Base-by-base conservation (phyloP, 2,888 invertebrate species). In the Cylloceria caligata region DNA sequence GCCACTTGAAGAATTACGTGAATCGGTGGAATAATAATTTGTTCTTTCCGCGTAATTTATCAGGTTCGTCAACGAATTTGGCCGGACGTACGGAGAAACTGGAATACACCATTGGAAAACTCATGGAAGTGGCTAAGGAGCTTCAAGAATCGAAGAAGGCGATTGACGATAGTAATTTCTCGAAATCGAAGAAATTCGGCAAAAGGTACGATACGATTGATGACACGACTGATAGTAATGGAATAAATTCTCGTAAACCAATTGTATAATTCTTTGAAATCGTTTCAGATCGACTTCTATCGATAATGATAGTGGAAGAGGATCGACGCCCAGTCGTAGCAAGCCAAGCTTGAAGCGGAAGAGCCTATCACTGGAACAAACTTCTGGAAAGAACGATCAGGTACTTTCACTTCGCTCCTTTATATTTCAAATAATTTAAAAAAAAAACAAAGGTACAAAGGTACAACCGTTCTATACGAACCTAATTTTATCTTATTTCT, bases 321-420 rank as follows among this genome's bases (percentile, higher is more conserved):
- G 93, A 60, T 91, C 91, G 73, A 88, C 93, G 3, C 86, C 89
- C 65, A 89, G 88, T 83, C 93, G 93, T 65, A 79, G 93, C 4
- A 94, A 94, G 89, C 94, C 94, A 72, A 95, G 94, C 89, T 91
- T 96, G 57, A 95, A 95, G 84, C 93, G 96, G 83, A 96, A 96
- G 89, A 96, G 96, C 90, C 92, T 96, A 60, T 96, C 96, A 6
- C 91, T 96, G 83, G 96, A 96, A 91, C 96, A 96, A 90, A 95
- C 95, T 4, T 91, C 93, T n/a, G 90, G 91, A 68, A 91, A 91
- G 83, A 93, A 93, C 42, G 89, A 86, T 80, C 84, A 85, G 80
- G 80, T 81, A 80, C 19, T 71, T 57, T 71, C 69, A 55, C 69
- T 34, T 16, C 19, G 19, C 11, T 21, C 30, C 3, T 55, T 55